Conservation (phyloP, 2,888 invertebrate genomes). For the Phengaris arion region DNA sequence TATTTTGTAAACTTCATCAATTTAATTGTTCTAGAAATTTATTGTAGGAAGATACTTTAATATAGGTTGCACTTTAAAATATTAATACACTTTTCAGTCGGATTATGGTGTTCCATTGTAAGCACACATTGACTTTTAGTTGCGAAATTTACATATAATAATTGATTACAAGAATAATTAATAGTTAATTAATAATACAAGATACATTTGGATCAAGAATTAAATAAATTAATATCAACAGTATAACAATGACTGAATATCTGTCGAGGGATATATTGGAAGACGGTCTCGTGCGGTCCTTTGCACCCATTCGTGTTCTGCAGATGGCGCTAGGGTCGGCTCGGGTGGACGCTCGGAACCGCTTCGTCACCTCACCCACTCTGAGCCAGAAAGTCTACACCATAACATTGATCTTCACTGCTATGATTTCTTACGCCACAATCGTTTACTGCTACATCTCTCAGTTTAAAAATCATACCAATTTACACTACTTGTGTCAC, state of each 20-base stretch:
- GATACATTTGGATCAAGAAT: background rate
- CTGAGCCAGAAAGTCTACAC: slow-evolving; percentile 23
- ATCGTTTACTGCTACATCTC: background rate
- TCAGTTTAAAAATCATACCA: background rate
- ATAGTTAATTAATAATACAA: too few relatives aligned
- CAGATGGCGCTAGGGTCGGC: background rate
- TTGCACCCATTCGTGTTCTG: background rate
- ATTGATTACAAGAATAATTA: too few relatives aligned
- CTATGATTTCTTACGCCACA: background rate
- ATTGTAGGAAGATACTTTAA: background rate
- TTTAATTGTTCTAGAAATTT: background rate
- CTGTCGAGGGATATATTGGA: slow-evolving; percentile 29
- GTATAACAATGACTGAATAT: slow-evolving; percentile 20
- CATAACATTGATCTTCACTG: background rate
- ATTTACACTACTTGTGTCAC: background rate
- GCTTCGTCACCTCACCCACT: slow-evolving; percentile 25
- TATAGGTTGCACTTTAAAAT: background rate
- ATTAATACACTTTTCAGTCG: background rate
- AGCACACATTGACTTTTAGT: background rate
- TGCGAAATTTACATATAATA: background rate
- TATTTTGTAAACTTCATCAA: slow-evolving; percentile 6
- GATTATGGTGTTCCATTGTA: background rate
- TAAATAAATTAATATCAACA: background rate
- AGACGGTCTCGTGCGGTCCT: slow-evolving; percentile 11
- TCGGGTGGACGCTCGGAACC: slow-evolving; percentile 18